Conservation (phyloP, 2,888 invertebrate species). For the Chymomyza fuscimana region DNA sequence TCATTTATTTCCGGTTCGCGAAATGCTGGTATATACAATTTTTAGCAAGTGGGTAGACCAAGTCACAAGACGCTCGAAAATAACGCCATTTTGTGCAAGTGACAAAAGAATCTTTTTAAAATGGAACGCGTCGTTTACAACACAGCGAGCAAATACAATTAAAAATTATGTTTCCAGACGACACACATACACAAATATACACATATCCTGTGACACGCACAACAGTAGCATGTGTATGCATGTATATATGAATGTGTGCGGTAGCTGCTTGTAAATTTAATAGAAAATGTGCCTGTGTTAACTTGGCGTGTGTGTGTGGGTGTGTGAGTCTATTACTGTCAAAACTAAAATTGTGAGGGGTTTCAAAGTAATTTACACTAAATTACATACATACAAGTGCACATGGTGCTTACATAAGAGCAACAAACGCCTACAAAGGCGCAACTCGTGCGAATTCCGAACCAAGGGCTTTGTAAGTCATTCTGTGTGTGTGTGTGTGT, state of each 20-base stretch:
- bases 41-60: not conserved
- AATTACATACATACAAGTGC: slow-evolving; percentile 61
- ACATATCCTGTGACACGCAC: not conserved
- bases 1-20: slow-evolving; percentile 42
- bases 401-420: slow-evolving; percentile 38
- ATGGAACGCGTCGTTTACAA: slow-evolving; percentile 43
- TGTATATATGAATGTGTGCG: slow-evolving; percentile 17
- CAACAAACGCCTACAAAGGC: slow-evolving; percentile 5
- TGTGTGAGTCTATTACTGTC: slow-evolving; percentile 45
- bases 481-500: slow-evolving; percentile 17
- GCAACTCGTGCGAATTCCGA: slow-evolving; percentile 2
- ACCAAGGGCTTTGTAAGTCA: slow-evolving; percentile 12
- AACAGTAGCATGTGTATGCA: slow-evolving; percentile 1
- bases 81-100: slow-evolving; percentile 9
- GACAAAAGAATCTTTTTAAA: slow-evolving; percentile 37
- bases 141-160: slow-evolving; percentile 62
- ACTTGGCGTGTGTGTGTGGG: slow-evolving; percentile 14
- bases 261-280: not conserved
- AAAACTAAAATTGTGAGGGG: slow-evolving; percentile 55
- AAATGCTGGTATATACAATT: slow-evolving; percentile 17
- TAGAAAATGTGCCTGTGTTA: not conserved
- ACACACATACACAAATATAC: slow-evolving; percentile 24
- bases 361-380: slow-evolving; percentile 69
- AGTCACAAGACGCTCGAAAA: slow-evolving; percentile 14
- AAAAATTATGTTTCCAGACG: slow-evolving; percentile 60